These are phyloP conservation scores for Hylomyscus alleni DNA, from an alignment of 2,797 vertebrate genomes.

Conservation along the genomic window DNA sequence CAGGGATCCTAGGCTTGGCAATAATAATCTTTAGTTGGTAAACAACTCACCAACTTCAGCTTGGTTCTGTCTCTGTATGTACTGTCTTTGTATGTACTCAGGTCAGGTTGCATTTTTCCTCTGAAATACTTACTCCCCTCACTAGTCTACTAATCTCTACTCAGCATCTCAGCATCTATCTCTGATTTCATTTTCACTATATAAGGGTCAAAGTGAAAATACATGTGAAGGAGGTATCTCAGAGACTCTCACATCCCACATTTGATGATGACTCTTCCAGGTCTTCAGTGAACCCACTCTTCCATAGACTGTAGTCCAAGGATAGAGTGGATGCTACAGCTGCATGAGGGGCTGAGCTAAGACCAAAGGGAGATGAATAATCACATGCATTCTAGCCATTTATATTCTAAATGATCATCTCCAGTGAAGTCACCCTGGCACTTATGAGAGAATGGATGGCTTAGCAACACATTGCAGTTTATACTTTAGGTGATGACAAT, in stretches of 20 bases:
- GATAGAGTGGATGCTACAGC: neutral
- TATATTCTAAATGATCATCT: slow-evolving; percentile 74
- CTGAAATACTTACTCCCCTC: neutral
- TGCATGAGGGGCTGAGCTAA: neutral
- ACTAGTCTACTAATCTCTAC: neutral
- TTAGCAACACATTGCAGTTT: slow-evolving; percentile 67
- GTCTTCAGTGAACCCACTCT: neutral
- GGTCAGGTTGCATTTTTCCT: neutral
- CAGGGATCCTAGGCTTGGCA: neutral
- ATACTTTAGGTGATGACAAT: slow-evolving; percentile 57
- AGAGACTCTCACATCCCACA: neutral
- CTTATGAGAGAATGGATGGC: slow-evolving; percentile 75
- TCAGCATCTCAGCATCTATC: neutral
- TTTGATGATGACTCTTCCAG: neutral
- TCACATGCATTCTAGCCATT: slow-evolving; percentile 13
- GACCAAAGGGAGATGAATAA: neutral
- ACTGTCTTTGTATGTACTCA: neutral
- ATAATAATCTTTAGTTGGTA: neutral
- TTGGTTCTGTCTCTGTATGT: neutral
- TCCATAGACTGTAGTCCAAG: neutral
- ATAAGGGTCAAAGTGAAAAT: neutral
- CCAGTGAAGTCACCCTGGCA: slow-evolving; percentile 63
- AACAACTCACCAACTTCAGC: neutral
- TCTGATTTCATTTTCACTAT: neutral
- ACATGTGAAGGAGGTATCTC: neutral